Evolutionary conservation across 1,140 invertebrate species (phyloP).

Genomic region (Dreissena polymorpha): DNA sequence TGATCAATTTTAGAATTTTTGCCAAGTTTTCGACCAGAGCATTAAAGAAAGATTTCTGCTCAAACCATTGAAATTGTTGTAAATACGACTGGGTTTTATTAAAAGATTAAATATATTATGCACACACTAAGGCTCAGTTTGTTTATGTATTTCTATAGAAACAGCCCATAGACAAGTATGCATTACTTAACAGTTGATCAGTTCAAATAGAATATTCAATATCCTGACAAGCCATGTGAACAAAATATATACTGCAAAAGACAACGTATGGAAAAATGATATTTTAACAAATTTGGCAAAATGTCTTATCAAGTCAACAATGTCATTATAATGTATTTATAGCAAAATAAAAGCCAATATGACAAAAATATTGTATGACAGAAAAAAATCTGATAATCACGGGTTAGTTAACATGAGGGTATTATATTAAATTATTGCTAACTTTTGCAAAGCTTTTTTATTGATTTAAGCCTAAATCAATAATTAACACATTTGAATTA

Average conservation of each 20-base stretch:
- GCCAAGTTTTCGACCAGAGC: constrained; percentile 1
- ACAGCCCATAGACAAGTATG: constrained; percentile 16
- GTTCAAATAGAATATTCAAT: constrained; percentile 27
- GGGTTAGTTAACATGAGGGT: no score
- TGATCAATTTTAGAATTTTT: constrained; percentile 16
- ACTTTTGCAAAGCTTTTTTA: no score
- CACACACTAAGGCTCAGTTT: constrained; percentile 30
- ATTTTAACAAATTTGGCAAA: constrained; percentile 12
- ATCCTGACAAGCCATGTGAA: background rate
- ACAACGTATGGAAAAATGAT: constrained; percentile 37
- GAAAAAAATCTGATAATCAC: no score
- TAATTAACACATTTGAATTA: no score
- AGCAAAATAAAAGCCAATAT: no score
- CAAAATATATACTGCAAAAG: constrained; percentile 5
- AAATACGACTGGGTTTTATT: constrained; percentile 3
- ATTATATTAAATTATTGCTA: no score
- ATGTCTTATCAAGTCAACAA: background rate
- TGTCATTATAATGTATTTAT: no score
- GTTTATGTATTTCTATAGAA: constrained; percentile 47
- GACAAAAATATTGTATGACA: no score
- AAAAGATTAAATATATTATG: constrained; percentile 20
- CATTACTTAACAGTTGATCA: constrained; percentile 39
- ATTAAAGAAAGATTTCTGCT: background rate
- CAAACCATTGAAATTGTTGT: constrained; percentile 8
- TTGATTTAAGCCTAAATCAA: no score